Conservation (phyloP, 2,113 vertebrate species). For the Rhabdomys dilectus region DNA sequence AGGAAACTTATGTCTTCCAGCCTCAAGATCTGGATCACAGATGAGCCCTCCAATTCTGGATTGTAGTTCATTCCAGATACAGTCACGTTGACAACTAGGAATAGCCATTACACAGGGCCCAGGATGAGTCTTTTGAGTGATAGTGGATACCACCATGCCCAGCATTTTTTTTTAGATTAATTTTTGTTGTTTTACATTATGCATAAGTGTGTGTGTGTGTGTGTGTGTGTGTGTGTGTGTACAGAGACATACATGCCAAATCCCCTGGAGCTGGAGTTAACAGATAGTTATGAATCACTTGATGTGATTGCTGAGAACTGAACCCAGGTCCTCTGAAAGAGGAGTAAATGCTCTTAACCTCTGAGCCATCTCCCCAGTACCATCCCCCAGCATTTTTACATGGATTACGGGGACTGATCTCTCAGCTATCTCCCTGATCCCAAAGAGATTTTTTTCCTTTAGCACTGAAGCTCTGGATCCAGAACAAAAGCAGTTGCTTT, state of each 20-base stretch:
- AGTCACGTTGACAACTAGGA: too few species aligned
- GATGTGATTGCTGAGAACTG: neutral
- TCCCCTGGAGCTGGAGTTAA: neutral
- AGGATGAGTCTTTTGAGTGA: neutral
- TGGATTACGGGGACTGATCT: neutral
- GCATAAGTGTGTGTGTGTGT: neutral
- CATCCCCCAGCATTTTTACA: neutral
- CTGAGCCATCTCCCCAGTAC: neutral
- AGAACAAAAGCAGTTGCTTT: neutral
- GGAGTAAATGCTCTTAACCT: neutral
- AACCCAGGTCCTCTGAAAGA: neutral
- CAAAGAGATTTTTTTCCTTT: neutral
- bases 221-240: too few species aligned
- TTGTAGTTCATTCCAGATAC: too few species aligned
- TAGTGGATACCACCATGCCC: neutral
- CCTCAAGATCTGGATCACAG: too few species aligned
- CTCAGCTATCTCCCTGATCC: too few species aligned
- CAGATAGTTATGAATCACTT: neutral
- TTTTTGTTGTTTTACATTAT: neutral
- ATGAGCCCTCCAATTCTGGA: too few species aligned
- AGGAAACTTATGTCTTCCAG: too few species aligned
- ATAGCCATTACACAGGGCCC: neutral
- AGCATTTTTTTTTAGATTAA: neutral
- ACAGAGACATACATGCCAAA: neutral
- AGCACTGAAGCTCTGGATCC: neutral